Evolutionary conservation across 2,113 vertebrate species (phyloP).

Genomic region (Patagioenas fasciata): DNA sequence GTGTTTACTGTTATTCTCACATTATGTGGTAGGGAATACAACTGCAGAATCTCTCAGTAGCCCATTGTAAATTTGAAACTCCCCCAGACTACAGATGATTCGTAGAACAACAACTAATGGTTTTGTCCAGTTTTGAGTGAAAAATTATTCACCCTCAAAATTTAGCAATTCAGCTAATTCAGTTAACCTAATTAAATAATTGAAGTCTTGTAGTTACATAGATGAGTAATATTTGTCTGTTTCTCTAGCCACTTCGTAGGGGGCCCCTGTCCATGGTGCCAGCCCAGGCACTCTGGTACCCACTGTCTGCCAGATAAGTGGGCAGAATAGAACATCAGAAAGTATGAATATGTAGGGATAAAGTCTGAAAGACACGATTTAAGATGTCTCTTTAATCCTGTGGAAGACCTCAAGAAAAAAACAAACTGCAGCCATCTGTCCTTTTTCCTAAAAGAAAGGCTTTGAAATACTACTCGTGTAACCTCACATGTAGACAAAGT

Average conservation of each 20-base stretch:
- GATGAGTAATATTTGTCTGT: not conserved
- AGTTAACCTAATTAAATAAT: not conserved
- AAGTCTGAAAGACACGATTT: not conserved
- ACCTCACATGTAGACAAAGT: not conserved
- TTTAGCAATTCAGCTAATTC: not conserved
- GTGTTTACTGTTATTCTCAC: not conserved
- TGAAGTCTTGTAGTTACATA: not conserved
- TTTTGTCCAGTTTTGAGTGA: not conserved
- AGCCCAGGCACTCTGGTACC: not conserved
- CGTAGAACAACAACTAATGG: not conserved
- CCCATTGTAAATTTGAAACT: not conserved
- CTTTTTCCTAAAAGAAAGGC: not conserved
- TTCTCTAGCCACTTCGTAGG: not conserved
- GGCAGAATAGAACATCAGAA: not conserved
- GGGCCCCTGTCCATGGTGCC: slow-evolving; percentile 47
- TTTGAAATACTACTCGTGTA: not conserved
- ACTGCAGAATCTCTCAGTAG: not conserved
- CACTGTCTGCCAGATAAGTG: not conserved
- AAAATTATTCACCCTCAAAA: not conserved
- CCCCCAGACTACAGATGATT: not conserved
- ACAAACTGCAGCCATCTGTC: not conserved
- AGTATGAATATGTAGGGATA: not conserved
- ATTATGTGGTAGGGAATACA: fast-evolving
- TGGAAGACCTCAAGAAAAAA: not conserved
- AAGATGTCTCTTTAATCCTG: not conserved